phyloP scores from a whole-genome alignment of 2,888 invertebrate genomes.

The Sarcophaga carnaria region DNA sequence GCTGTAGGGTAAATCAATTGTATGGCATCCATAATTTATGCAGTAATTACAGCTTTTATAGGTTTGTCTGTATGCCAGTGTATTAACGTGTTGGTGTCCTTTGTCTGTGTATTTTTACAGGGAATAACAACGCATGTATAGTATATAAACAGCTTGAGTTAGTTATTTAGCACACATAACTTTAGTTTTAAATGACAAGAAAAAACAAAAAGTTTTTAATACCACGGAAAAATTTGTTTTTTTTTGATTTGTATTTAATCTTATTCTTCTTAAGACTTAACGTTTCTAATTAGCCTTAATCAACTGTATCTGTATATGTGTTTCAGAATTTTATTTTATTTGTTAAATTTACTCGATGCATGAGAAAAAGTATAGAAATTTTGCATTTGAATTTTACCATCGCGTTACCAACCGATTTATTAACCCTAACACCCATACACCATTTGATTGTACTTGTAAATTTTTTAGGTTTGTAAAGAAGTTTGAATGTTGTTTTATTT shows the following conservation, averaged over 20 bases:
- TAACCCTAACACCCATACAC: not conserved
- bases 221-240: too few species aligned
- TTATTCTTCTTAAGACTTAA: too few species aligned
- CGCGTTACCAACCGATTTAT: not conserved
- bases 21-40: conserved; percentile 46
- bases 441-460: conserved; percentile 9
- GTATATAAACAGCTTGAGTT: too few species aligned
- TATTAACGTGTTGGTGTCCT: not conserved
- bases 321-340: not conserved
- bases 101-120: not conserved
- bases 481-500: conserved; percentile 6
- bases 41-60: conserved; percentile 50
- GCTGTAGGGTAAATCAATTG: conserved; percentile 55
- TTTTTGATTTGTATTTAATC: too few species aligned
- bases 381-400: conserved; percentile 13
- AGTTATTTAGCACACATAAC: too few species aligned
- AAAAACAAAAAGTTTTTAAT: too few species aligned
- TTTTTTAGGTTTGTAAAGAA: conserved; percentile 28
- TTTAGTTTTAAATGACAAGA: too few species aligned
- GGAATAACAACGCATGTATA: too few species aligned
- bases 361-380: not conserved
- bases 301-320: not conserved
- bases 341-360: not conserved
- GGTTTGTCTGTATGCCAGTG: not conserved
- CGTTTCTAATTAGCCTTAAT: too few species aligned